These are phyloP conservation scores for Phrixothrix hirtus DNA, from an alignment of 2,888 invertebrate species.

Conservation along the genomic window DNA sequence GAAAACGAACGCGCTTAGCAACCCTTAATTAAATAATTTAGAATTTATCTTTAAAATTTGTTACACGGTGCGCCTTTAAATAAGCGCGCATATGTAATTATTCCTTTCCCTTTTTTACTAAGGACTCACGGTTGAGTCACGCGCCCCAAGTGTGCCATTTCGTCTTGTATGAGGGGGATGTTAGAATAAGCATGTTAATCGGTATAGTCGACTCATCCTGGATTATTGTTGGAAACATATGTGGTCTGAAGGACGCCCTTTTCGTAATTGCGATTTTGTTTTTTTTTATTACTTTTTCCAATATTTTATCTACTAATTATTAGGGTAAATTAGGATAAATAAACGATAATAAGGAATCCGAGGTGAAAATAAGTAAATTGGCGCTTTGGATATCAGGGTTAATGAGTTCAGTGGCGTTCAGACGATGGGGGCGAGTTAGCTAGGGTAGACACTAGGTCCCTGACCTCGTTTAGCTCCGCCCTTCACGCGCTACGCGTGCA, in stretches of 20 bases:
- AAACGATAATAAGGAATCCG: no score
- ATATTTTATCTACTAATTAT: no score
- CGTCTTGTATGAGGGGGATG: constrained; percentile 3
- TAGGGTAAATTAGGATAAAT: no score
- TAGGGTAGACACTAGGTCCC: constrained; percentile 62
- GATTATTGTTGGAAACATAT: constrained; percentile 14
- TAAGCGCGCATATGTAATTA: no score
- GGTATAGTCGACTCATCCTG: constrained; percentile 9
- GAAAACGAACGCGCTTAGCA: no score
- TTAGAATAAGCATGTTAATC: constrained; percentile 10
- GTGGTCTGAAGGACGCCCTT: constrained; percentile 17
- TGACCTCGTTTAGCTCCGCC: constrained; percentile 61
- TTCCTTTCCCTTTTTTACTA: constrained; percentile 11
- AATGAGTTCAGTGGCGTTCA: constrained; percentile 36
- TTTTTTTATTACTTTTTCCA: not conserved
- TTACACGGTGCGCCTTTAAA: no score
- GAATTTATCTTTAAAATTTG: no score
- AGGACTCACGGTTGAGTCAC: constrained; percentile 35
- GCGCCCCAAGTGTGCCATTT: constrained; percentile 31
- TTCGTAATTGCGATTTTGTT: not conserved
- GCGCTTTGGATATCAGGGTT: constrained; percentile 33
- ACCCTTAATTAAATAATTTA: no score
- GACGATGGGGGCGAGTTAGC: constrained; percentile 51
- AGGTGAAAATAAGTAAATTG: constrained; percentile 34
- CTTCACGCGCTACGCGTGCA: constrained; percentile 54